These are phyloP conservation scores for Deilephila porcellus DNA, from an alignment of 2,888 invertebrate species.

Conservation along the genomic window DNA sequence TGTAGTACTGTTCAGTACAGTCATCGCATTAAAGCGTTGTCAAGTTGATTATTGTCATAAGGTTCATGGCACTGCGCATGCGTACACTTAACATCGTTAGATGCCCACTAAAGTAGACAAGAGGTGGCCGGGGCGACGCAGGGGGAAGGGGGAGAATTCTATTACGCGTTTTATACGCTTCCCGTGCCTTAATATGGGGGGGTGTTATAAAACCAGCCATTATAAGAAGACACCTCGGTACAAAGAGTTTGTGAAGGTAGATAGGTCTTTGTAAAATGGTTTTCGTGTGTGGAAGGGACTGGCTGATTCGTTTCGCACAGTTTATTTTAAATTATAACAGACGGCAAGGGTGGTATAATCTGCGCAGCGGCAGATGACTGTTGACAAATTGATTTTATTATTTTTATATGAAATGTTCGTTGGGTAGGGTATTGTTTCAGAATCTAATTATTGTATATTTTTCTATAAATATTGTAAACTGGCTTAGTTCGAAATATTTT, in stretches of 20 bases:
- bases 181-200: constrained; percentile 74
- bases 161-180: constrained; percentile 81
- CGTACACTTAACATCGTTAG: constrained; percentile 77
- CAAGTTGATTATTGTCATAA: constrained; percentile 49
- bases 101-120: constrained; percentile 62
- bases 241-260: constrained; percentile 46
- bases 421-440: too few relatives aligned
- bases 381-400: constrained; percentile 32
- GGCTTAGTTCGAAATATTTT: too few relatives aligned
- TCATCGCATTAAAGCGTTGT: constrained; percentile 30
- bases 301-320: constrained; percentile 77
- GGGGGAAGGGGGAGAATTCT: constrained; percentile 65
- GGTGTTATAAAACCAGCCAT: constrained; percentile 74
- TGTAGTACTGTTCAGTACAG: constrained; percentile 21
- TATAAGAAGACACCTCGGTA: constrained; percentile 62
- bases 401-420: not conserved
- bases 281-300: constrained; percentile 15
- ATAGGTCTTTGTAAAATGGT: constrained; percentile 44
- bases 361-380: constrained; percentile 49
- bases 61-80: constrained; percentile 66
- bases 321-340: constrained; percentile 81
- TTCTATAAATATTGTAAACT: too few relatives aligned
- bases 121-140: constrained; percentile 15
- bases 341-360: constrained; percentile 50
- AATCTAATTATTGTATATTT: not conserved